Evolutionary conservation across 2,888 invertebrate species (phyloP).

Genomic region (Dynastes tityus): DNA sequence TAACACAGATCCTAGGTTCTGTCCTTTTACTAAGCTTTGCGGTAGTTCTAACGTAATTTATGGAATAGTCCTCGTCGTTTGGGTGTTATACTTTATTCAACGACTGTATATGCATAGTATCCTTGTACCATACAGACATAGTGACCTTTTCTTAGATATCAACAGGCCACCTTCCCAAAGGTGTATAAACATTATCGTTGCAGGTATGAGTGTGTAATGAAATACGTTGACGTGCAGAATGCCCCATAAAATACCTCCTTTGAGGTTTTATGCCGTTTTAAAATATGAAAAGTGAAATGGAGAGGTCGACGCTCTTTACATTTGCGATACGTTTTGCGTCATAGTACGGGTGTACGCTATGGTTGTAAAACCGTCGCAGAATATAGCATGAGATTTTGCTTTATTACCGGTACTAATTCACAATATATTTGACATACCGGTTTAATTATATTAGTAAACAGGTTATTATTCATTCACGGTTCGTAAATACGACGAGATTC

Average conservation of each 20-base stretch:
- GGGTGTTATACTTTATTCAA: background rate
- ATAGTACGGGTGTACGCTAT: constrained; percentile 12
- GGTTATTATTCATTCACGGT: constrained; percentile 43
- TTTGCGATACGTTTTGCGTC: constrained; percentile 41
- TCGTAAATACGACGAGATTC: constrained; percentile 39
- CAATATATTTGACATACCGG: constrained; percentile 38
- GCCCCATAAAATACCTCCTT: constrained; percentile 46
- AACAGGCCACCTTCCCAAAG: constrained; percentile 44
- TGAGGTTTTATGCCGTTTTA: constrained; percentile 48
- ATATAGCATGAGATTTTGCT: constrained; percentile 35
- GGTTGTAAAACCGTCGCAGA: constrained; percentile 26
- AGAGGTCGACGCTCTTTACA: constrained; percentile 39
- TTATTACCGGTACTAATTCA: constrained; percentile 37
- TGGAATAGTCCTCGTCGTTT: too few species aligned
- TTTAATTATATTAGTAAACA: constrained; percentile 46
- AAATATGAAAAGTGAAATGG: constrained; percentile 46
- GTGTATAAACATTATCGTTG: constrained; percentile 41
- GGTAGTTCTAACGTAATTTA: too few species aligned
- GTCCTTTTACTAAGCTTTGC: too few species aligned
- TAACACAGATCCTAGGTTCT: too few species aligned
- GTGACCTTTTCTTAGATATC: constrained; percentile 46
- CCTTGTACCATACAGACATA: constrained; percentile 32
- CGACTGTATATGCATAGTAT: background rate
- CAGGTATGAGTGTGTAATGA: constrained; percentile 46
- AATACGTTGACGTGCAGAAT: constrained; percentile 45